Evolutionary conservation across 2,113 vertebrate species (phyloP), one percentile per base, ranked within the genome.

Genomic region (Podarcis cretensis): DNA sequence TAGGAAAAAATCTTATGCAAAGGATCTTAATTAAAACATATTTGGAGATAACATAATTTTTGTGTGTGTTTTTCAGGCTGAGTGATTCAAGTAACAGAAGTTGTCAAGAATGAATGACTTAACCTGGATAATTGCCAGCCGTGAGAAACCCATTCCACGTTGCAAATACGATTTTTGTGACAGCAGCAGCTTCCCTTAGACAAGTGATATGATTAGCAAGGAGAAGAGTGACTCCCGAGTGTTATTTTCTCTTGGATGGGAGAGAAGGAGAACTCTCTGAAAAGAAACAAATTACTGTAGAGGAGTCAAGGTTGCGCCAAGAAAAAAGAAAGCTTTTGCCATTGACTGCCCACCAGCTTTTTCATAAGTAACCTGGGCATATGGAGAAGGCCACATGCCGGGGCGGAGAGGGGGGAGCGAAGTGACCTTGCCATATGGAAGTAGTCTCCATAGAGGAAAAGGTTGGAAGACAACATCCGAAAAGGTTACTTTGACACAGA

Each of bases 401-500:
- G 48, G 43, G 43, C 2, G 9, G 48, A 10, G 43, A 40, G 1
- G 85, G 75, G 83, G 43, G 87, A 85, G 65, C 87, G 59, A 86
- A 84, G 76, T 76, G 77, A 48, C 30, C 76, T 84, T 63, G n/a
- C 40, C 88, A 91, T 86, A 82, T 54, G 76, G 83, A 78, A 65
- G 87, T 82, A 85, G 27, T 85, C 82, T 69, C 10, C 1, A 66
- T n/a, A 48, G 30, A 48, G 59, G 59, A 12, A 77, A 63, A 48
- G 48, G 16, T 40, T 32, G 84, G 21, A 14, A 90, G 75, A 84
- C 32, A 84, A 87, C 82, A 40, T 20, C 78, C 40, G 0, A 14
- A 84, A 91, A 89, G 81, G 78, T 90, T 83, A 82, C 18, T 5
- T 37, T 92, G 81, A 59, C 71, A 89, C 86, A 88, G 48, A 94